These are phyloP conservation scores for Cricetomys ansorgei DNA, from an alignment of 2,113 vertebrate species.

Conservation along the genomic window DNA sequence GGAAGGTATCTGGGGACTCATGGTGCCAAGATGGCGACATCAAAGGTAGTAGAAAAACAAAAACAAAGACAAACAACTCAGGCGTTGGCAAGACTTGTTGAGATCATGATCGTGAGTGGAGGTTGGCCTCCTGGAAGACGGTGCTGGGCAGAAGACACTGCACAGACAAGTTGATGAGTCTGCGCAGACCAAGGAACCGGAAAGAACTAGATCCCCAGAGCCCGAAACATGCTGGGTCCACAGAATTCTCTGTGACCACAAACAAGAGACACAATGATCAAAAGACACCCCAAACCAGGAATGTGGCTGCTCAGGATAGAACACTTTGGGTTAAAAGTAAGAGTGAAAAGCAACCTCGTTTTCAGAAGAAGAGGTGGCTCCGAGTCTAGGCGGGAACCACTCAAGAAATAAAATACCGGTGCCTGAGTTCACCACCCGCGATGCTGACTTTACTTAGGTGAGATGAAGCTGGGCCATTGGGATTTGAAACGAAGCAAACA, in stretches of 20 bases:
- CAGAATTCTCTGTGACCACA: constrained; percentile 13
- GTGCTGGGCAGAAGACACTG: neutral
- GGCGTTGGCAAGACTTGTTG: neutral
- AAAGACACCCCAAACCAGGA: neutral
- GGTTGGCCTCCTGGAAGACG: neutral
- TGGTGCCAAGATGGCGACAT: neutral
- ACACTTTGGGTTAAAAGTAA: neutral
- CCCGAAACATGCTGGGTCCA: neutral
- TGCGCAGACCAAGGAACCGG: neutral
- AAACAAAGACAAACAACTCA: too few relatives aligned
- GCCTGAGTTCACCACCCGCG: neutral
- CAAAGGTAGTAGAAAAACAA: neutral
- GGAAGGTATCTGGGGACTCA: neutral
- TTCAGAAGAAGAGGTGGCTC: neutral
- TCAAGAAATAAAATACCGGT: neutral
- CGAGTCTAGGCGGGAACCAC: neutral
- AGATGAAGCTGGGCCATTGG: neutral
- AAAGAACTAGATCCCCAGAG: neutral
- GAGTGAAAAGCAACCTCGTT: neutral
- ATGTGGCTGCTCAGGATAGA: neutral
- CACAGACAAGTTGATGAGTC: neutral
- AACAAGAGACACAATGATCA: neutral
- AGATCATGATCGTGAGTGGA: neutral
- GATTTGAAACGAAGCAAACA: neutral
- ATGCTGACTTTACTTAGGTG: neutral